Evolutionary conservation across 2,888 invertebrate species (phyloP), one percentile per base, ranked within the genome.

Genomic region (Tetrapedia diversipes): DNA sequence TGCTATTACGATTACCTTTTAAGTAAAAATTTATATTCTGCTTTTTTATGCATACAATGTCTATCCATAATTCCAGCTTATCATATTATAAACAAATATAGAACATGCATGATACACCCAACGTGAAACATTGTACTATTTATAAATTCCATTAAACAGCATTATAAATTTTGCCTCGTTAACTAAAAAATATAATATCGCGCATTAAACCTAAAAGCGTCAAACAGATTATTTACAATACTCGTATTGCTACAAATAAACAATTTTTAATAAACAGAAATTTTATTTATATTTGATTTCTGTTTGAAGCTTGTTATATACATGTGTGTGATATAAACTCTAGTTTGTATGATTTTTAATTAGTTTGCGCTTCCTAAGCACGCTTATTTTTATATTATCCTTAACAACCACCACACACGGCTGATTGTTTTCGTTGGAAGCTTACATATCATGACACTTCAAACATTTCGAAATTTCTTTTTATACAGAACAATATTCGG

Each of bases 331-430:
- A 45, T 19, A 37, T 39, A 45, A 72, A 34, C 22, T 22, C 11
- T 16, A 24, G 39, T 51, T 39, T 37, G 3, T n/a, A 29, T 37
- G 14, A 39, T 57, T 43, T 64, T 39, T 63, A 32, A 24, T 22
- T 24, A 24, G 27, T n/a, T 63, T 61, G 27, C 19, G 34, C 54
- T 66, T 66, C 32, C 29, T 45, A 51, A 54, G 45, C 7, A 39
- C 19, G 60, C 59, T 69, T 61, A 41, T 37, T 57, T 61, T 56
- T 14, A 27, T 34, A 32, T 51, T 27, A n/a, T 53, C 45, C 6
- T 53, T 49, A 57, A 53, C 49, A 67, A 67, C 27, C 64, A 67
- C 27, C 64, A 66, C 32, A 77, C 77, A 78, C 71, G 77, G 24
- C 43, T 61, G 39, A 49, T 37, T 34, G 27, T 60, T 64, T 77